Base-by-base conservation (phyloP, 2,888 invertebrate species). In the Diadegma fenestrale region DNA sequence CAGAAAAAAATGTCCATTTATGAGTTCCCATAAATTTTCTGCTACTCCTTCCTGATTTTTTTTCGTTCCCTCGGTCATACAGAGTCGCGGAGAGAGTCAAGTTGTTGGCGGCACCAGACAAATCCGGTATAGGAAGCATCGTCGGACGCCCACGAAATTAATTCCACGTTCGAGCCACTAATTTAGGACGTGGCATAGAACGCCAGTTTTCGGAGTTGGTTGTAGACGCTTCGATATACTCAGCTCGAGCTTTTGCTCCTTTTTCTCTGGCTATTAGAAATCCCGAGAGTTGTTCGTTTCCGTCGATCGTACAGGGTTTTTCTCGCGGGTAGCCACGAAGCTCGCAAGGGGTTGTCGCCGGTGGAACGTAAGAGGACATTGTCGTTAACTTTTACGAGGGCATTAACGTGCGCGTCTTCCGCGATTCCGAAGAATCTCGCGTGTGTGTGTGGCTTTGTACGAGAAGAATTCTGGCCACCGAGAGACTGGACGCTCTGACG, bases 341-440 rank as follows among this genome's bases (percentile, higher is more conserved):
- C 77, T 71, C 86, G 77, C 77, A 76, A 88, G 89, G 87, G 88
- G 77, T 89, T 89, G 88, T 89, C 87, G 85, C 89, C 88, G 89
- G 89, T 89, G 90, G 91, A 92, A 92, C 90, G 93, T 91, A 90
- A 89, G 90, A 90, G 92, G 91, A 93, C 93, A 93, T 93, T 92
- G 93, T 93, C 93, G 93, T 94, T 93, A 93, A 93, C 93, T 93
- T 94, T 93, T 93, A 94, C 91, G 94, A 93, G 88, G 92, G 90
- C 91, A 92, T 94, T 93, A 94, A 93, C 92, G 93, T 92, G 90
- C 90, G 86, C 91, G 91, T 92, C 92, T 93, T 93, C 92, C 92
- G 92, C 89, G 90, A 89, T 91, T 91, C 88, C 89, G 87, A 87
- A 88, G 84, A 84, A 80, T 58, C 79, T 22, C 43, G 72, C 54